A percentile compares a stretch with the other conserved stretches of the same genome.
Conservation (phyloP, 2,888 invertebrate species). For the Alcis repandata region DNA sequence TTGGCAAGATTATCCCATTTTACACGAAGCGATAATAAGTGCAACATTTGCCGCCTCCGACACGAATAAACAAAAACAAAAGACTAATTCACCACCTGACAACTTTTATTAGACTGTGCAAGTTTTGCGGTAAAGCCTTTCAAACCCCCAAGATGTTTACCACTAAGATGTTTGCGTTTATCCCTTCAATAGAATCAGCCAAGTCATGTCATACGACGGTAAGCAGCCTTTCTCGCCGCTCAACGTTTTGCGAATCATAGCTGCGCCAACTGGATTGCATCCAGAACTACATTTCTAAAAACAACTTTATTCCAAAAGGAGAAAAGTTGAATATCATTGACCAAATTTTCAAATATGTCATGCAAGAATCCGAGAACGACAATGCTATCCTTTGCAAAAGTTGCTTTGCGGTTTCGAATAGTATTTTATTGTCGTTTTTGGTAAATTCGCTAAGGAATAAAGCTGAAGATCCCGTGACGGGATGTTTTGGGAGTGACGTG, state of each 20-base stretch:
- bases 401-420: conserved; percentile 31
- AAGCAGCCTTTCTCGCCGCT: conserved; percentile 31
- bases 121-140: background rate
- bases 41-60: too few species aligned
- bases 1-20: background rate
- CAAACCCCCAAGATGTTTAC: conserved; percentile 11
- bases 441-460: conserved; percentile 31
- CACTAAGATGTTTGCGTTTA: conserved; percentile 27
- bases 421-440: conserved; percentile 44
- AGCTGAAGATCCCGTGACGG: conserved; percentile 46
- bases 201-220: conserved; percentile 47
- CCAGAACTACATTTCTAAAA: conserved; percentile 10
- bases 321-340: conserved; percentile 24
- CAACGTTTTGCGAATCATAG: conserved; percentile 58
- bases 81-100: too few species aligned
- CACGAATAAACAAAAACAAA: too few species aligned
- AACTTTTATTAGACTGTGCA: background rate
- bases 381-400: conserved; percentile 38
- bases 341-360: conserved; percentile 33
- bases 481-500: conserved; percentile 35
- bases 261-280: conserved; percentile 35
- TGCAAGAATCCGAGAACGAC: conserved; percentile 42
- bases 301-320: conserved; percentile 10
- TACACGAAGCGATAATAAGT: too few species aligned
- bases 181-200: conserved; percentile 40